phyloP scores from a whole-genome alignment of 2,113 vertebrate species.

The Sylvietta virens region DNA sequence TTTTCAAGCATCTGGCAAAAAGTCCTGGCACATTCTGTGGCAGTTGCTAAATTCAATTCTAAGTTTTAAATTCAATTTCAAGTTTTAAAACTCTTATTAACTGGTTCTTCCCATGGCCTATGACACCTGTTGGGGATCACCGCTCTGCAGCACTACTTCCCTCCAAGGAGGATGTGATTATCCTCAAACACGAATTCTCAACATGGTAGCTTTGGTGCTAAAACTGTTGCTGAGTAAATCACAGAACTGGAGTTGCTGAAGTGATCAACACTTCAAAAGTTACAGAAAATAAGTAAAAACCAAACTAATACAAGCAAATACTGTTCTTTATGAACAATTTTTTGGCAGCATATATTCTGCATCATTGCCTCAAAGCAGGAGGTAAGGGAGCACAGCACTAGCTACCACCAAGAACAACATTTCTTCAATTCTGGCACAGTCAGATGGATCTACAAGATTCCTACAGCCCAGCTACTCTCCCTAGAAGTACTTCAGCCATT shows the following conservation, averaged over 20 bases:
- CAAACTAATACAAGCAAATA: background rate
- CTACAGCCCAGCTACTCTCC: background rate
- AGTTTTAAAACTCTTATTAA: background rate
- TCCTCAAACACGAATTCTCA: background rate
- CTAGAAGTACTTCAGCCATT: background rate
- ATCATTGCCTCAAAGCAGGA: background rate
- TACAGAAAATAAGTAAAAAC: background rate
- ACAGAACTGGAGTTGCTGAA: background rate
- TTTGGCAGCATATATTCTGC: background rate
- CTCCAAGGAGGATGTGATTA: background rate
- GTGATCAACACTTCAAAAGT: background rate
- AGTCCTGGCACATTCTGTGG: background rate
- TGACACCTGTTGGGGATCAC: background rate
- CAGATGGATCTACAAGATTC: background rate
- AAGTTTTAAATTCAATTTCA: background rate
- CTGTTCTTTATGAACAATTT: background rate
- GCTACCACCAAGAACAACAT: background rate
- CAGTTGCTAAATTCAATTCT: background rate
- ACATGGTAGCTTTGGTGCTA: background rate
- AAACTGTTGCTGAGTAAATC: background rate
- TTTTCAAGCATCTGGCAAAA: background rate
- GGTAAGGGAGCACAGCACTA: background rate
- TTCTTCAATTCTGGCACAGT: background rate
- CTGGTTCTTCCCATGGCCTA: background rate
- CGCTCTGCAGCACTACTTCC: background rate